These are phyloP conservation scores for Harpegnathos saltator DNA, from an alignment of 1,140 invertebrate genomes.

Conservation along the genomic window DNA sequence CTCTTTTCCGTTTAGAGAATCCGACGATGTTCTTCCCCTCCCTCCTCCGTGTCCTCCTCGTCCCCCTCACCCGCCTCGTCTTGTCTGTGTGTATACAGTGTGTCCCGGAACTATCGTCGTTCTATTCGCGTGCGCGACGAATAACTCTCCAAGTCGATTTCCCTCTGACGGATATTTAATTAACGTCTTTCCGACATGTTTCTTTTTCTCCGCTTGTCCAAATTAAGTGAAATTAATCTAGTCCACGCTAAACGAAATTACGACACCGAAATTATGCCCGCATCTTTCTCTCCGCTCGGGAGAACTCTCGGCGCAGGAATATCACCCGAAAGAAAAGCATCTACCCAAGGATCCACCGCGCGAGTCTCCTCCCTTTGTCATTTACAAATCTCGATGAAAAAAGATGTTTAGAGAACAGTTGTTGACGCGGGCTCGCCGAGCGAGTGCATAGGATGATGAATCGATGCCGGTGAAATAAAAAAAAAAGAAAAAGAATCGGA, in stretches of 20 bases:
- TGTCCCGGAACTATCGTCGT: slow-evolving; percentile 55
- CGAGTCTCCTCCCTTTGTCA: not conserved
- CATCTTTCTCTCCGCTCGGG: no score
- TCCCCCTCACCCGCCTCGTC: not conserved
- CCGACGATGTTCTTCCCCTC: slow-evolving; percentile 62
- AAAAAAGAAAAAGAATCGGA: not conserved
- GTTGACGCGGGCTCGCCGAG: not conserved
- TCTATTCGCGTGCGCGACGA: slow-evolving; percentile 28
- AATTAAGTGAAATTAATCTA: not conserved
- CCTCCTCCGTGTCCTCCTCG: slow-evolving; percentile 36
- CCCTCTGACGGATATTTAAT: not conserved
- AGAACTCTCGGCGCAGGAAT: no score
- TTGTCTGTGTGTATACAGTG: slow-evolving; percentile 17
- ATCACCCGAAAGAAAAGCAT: no score
- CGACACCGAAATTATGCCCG: no score
- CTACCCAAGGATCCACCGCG: no score
- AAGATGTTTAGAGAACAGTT: no score
- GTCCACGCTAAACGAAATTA: no score
- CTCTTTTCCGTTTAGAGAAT: slow-evolving; percentile 76
- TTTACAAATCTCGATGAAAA: no score
- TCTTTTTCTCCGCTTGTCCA: not conserved
- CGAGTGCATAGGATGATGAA: slow-evolving; percentile 4
- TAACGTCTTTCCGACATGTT: not conserved
- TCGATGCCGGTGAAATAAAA: not conserved
- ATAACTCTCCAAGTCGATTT: slow-evolving; percentile 10